phyloP scores from a whole-genome alignment of 1,140 invertebrate species.

The Drosophila sulfurigaster region DNA sequence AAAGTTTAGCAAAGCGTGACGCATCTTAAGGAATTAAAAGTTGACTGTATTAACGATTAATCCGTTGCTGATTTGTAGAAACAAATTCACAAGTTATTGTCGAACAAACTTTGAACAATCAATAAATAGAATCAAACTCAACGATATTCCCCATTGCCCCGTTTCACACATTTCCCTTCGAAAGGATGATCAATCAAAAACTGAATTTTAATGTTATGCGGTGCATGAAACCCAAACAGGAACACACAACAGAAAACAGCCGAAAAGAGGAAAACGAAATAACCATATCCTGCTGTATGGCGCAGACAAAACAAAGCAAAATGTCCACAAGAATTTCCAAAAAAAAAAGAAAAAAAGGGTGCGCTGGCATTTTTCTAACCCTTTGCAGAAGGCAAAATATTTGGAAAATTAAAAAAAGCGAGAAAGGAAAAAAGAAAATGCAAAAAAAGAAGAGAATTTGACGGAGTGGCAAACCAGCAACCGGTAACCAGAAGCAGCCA shows the following conservation, averaged over 20 bases:
- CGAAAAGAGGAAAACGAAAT: slow-evolving; percentile 39
- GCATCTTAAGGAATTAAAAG: slow-evolving; percentile 10
- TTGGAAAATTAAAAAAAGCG: slow-evolving; percentile 68
- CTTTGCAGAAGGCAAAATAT: slow-evolving; percentile 71
- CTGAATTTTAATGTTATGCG: slow-evolving; percentile 82
- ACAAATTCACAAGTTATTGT: slow-evolving; percentile 31
- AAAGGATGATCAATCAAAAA: slow-evolving; percentile 76
- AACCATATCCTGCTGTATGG: slow-evolving; percentile 71
- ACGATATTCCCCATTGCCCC: slow-evolving; percentile 17
- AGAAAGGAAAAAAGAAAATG: slow-evolving; percentile 29
- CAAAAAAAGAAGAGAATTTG: slow-evolving; percentile 35
- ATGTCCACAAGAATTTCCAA: slow-evolving; percentile 72
- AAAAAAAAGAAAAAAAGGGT: slow-evolving; percentile 45
- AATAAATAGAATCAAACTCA: slow-evolving; percentile 44
- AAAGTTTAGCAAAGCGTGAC: slow-evolving; percentile 69
- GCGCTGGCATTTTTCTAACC: slow-evolving; percentile 75
- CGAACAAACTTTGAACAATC: slow-evolving; percentile 40
- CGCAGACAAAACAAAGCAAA: slow-evolving; percentile 52
- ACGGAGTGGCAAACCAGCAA: slow-evolving; percentile 49
- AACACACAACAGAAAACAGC: slow-evolving; percentile 31
- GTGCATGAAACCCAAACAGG: slow-evolving; percentile 73
- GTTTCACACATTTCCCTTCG: slow-evolving; percentile 32
- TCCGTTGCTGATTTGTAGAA: not conserved
- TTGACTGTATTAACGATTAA: not conserved
- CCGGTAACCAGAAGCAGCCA: slow-evolving; percentile 64